Evolutionary conservation across 1,140 invertebrate genomes (phyloP), one percentile per base, ranked within the genome.

Genomic region (Cyrtorhinus lividipennis): DNA sequence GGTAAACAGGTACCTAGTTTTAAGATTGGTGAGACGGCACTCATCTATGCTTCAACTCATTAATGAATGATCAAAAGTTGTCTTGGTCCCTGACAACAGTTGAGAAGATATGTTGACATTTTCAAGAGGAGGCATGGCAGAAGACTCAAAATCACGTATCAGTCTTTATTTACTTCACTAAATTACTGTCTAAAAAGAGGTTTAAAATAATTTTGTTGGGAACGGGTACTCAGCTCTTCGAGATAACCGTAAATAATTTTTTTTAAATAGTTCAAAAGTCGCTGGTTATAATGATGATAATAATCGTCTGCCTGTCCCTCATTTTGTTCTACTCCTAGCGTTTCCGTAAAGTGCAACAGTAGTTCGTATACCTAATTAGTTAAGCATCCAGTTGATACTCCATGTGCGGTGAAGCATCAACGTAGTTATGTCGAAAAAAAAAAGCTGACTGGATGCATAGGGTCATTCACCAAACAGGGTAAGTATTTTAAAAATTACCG

Each of bases 81-180:
- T 22, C 48, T 53, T 53, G 48, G 48, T 53, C 48, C 48, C 48
- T 53, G 48, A 53, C 48, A 53, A 53, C 48, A 38, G 15, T 15
- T 38, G 15, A 38, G 5, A 53, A 53, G 48, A 53, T 53, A 53
- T 53, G 48, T 53, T 53, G 20, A 10, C 10, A n/a, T 53, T 53
- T 15, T 20, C 10, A 53, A 12, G 20, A 53, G 48, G 48, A 53
- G 48, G 48, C 48, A 53, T 13, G 48, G 48, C 10, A 10, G 48
- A 53, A 53, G 48, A 15, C 48, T 12, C 20, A 20, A 53, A 53
- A 53, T 15, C 20, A 53, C 20, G 20, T 53, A 15, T 53, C 48
- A 53, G 48, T 53, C 48, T 53, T 53, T 22, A 20, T 53, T 53
- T 15, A 15, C 15, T 38, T n/a, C n/a, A n/a, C 30, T 8, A 38